Base-by-base conservation (phyloP, 2,113 vertebrate species). In the Anoplopoma fimbria region DNA sequence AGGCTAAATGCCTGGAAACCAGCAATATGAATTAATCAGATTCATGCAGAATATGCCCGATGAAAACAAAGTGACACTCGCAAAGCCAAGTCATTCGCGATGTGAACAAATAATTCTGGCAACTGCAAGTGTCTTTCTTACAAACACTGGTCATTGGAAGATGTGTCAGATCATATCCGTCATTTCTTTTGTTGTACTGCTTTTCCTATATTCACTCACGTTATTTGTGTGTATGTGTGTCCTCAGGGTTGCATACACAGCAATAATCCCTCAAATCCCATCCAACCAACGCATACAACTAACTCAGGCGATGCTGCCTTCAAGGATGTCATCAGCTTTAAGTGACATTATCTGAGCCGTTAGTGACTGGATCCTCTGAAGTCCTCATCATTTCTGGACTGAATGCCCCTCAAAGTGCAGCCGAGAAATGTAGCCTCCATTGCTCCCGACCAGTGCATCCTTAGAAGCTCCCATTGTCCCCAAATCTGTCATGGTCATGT, bases 241-340 rank as follows among this genome's bases (percentile, higher is more conserved):
- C 55, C 45, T 57, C 60, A 15, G 55, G 19, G 38, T 25, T 65
- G 60, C 36, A 60, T 23, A 15, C 49, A 71, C 1, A 29, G 64
- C 25, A 82, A 31, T 58, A 9, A 67, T 55, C 49, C 34, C 70
- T 38, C 6, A 53, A 70, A 55, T 70, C 40, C n/a, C 36, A 69
- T 79, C 72, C 64, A 76, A 70, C 67, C 33, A 67, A 14, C 31
- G 0, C 40, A 51, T 34, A 40, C 33, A 49, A 70, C 38, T 15
- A 25, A 61, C 62, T 85, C 69, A 1, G 19, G 25, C 69, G 55
- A 51, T n/a, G 64, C 34, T 49, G 68, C 71, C 69, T 25, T 57
- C 57, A 69, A 62, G 33, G 55, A 80, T 75, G 42, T 77, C 79
- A 69, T 88, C 64, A 78, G 42, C 36, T 72, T 25, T 17, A 31